Percentiles rank a stretch among this genome's conserved stretches.
Conservation (phyloP, 2,113 vertebrate species). For the Oreochromis spilurus region DNA sequence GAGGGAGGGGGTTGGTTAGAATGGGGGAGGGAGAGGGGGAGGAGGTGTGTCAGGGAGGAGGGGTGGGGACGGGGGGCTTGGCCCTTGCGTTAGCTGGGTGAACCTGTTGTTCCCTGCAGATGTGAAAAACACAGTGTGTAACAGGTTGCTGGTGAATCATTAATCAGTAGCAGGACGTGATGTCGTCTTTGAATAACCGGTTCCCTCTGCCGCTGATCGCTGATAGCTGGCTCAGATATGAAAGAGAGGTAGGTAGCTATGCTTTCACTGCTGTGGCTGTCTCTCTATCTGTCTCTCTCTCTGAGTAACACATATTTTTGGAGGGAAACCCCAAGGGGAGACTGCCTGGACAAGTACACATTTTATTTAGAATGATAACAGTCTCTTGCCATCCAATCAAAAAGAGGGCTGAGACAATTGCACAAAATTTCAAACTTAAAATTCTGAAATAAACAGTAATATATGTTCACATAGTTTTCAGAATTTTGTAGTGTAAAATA, state of each 20-base stretch:
- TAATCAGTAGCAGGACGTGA: conserved; percentile 5
- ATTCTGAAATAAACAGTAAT: background rate
- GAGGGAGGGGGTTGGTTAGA: background rate
- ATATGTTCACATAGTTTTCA: background rate
- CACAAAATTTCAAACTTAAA: background rate
- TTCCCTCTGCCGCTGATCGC: background rate
- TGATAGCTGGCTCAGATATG: background rate
- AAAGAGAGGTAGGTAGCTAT: background rate
- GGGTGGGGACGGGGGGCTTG: accelerated
- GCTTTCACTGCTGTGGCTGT: background rate
- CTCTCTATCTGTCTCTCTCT: background rate
- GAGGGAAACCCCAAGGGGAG: background rate
- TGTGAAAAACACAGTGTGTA: conserved; percentile 21
- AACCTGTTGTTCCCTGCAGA: background rate
- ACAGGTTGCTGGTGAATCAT: conserved; percentile 28
- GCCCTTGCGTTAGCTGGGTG: background rate
- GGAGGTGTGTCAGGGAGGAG: background rate
- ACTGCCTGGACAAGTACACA: background rate
- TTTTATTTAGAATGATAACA: background rate
- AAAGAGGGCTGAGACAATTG: background rate
- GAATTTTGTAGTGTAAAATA: background rate
- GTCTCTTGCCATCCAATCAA: background rate
- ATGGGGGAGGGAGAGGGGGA: accelerated
- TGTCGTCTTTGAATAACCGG: conserved; percentile 1
- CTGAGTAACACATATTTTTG: background rate